These are phyloP conservation scores for Gadopsis bispinosus DNA, from an alignment of 2,797 vertebrate species.

Conservation along the genomic window DNA sequence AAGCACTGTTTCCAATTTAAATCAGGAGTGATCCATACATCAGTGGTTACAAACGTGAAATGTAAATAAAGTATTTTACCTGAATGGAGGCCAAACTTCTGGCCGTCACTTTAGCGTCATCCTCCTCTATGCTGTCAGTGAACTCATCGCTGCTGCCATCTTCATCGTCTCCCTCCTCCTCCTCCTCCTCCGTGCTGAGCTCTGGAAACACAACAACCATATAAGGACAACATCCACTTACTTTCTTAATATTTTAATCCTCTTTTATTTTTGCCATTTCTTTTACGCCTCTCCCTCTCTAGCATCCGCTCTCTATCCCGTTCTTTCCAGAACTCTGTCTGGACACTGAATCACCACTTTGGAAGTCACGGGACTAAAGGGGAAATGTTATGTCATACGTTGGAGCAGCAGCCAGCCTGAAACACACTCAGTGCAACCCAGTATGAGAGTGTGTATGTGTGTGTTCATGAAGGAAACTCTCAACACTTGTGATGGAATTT, in stretches of 20 bases:
- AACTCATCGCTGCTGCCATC: conserved; percentile 86
- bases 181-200: conserved; percentile 80
- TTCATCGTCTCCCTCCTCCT: conserved; percentile 76
- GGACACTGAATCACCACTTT: conserved; percentile 59
- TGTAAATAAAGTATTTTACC: conserved; percentile 60
- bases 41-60: not conserved
- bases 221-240: conserved; percentile 35
- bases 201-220: conserved; percentile 77
- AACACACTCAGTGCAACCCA: conserved; percentile 41
- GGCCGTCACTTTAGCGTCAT: conserved; percentile 74
- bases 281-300: conserved; percentile 10
- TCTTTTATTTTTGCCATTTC: not conserved
- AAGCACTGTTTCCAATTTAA: not conserved
- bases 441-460: conserved; percentile 10
- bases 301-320: conserved; percentile 14
- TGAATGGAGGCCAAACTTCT: conserved; percentile 68
- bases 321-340: conserved; percentile 40
- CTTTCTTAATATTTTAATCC: conserved; percentile 13
- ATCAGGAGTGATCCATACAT: not conserved
- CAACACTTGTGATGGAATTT: not conserved
- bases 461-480: not conserved
- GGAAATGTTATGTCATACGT: conserved; percentile 77
- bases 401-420: conserved; percentile 60
- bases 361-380: conserved; percentile 70
- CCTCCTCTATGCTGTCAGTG: conserved; percentile 88